Base-by-base conservation (phyloP, 2,797 vertebrate species). In the Bradypus variegatus region DNA sequence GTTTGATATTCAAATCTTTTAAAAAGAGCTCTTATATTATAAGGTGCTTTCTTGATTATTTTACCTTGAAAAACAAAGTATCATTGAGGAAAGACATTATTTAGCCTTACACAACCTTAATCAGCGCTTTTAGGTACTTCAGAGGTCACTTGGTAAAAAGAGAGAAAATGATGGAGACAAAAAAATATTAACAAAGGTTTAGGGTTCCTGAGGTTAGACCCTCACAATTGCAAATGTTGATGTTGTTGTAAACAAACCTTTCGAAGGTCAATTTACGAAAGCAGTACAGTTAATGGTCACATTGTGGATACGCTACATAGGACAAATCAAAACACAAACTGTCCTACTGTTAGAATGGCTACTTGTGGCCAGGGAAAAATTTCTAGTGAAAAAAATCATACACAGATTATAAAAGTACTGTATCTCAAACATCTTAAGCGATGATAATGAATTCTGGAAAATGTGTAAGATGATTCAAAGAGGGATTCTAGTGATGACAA, bases 241-340 rank as follows among this genome's bases (percentile, higher is more conserved):
- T n/a, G 60, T 0, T 70, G 16, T 5, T 76, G 18, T 76, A 91
- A 90, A 89, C 9, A 69, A 79, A n/a, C 8, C 36, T 86, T 91
- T 82, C 70, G 76, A 87, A 76, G 65, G 58, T 82, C 45, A 79
- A 92, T 60, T 93, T 91, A 92, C 41, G n/a, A 86, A 92, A 94
- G 79, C 81, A 86, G 53, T 45, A 50, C 9, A 60, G 8, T 79
- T 79, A 83, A 62, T 29, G 81, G 38, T 89, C 48, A 86, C n/a
- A 50, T 76, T 16, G 19, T 31, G 8, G 55, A 31, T 36, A 72
- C n/a, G 25, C 36, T 69, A 85, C 29, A n/a, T n/a, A 81, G 67
- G 58, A 80, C 62, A 84, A 80, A 83, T 53, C 55, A 90, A 89
- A 91, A 77, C 13, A 77, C 14, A 33, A 2, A 80, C 23, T 87